Percentiles rank a stretch among this genome's conserved stretches.
phyloP scores from a whole-genome alignment of 2,113 vertebrate species.

The Clarias macrocephalus region DNA sequence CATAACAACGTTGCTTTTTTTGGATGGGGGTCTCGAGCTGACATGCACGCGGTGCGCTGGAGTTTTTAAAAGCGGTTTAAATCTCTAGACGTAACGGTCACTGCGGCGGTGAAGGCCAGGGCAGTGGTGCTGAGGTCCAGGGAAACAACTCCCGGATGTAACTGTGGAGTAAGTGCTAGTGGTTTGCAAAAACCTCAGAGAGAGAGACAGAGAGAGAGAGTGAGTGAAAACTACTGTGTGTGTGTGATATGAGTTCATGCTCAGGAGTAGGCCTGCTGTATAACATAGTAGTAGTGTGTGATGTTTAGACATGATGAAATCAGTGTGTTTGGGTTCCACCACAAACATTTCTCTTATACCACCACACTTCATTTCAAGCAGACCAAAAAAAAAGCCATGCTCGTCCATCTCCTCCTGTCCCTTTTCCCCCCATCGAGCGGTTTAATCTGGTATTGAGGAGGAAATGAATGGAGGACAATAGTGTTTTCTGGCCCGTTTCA shows the following conservation, averaged over 20 bases:
- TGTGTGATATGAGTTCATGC: background rate
- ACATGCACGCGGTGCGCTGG: background rate
- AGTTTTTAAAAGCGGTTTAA: background rate
- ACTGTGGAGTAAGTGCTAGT: background rate
- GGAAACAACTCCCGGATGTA: background rate
- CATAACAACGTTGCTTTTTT: constrained; percentile 20
- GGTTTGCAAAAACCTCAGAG: background rate
- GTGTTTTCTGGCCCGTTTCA: constrained; percentile 82
- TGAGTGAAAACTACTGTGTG: background rate
- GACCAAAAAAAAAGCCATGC: background rate
- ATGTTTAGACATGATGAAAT: constrained; percentile 3
- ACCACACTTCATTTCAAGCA: background rate
- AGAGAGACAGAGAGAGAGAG: background rate
- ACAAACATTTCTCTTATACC: background rate
- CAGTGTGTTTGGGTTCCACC: constrained; percentile 8
- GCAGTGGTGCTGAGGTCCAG: background rate
- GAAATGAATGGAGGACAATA: constrained; percentile 70
- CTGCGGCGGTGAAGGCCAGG: background rate
- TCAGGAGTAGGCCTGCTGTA: background rate
- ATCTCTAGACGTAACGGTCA: background rate
- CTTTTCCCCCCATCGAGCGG: constrained; percentile 43
- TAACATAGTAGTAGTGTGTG: background rate
- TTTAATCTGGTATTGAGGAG: constrained; percentile 66
- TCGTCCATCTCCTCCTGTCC: constrained; percentile 18
- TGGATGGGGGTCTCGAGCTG: background rate